A percentile compares a stretch with the other conserved stretches of the same genome.
Evolutionary conservation across 2,888 invertebrate genomes (phyloP).

Genomic region (Ichneumoninae sp.): DNA sequence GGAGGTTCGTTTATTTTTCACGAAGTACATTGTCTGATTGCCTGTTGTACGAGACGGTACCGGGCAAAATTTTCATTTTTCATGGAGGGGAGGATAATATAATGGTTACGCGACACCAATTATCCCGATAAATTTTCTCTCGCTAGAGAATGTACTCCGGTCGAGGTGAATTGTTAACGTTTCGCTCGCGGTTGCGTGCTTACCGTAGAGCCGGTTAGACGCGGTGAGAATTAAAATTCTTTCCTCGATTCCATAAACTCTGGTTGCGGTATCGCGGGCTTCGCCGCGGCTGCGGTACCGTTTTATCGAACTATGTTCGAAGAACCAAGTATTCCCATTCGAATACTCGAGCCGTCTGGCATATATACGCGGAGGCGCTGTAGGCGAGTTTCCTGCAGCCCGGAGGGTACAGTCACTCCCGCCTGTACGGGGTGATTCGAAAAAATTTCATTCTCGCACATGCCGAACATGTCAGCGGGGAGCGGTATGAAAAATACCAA

Average conservation of each 20-base stretch:
- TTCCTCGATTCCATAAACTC: constrained; percentile 54
- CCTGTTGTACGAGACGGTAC: not conserved
- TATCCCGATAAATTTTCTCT: not conserved
- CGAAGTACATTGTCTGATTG: not conserved
- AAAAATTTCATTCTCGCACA: not conserved
- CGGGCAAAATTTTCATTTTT: constrained; percentile 7
- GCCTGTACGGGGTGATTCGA: constrained; percentile 7
- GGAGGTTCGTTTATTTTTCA: not conserved
- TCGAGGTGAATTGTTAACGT: not conserved
- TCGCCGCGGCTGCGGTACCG: constrained; percentile 18
- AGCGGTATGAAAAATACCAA: not conserved
- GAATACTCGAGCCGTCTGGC: constrained; percentile 54
- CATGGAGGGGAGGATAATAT: not conserved
- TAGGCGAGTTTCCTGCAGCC: not conserved
- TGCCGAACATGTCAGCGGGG: not conserved
- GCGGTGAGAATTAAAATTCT: constrained; percentile 63
- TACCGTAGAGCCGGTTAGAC: constrained; percentile 13
- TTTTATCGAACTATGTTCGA: constrained; percentile 57
- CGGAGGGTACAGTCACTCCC: not conserved
- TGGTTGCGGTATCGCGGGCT: constrained; percentile 22
- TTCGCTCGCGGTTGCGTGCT: constrained; percentile 7
- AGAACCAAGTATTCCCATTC: constrained; percentile 64
- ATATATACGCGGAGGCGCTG: constrained; percentile 9
- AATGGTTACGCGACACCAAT: not conserved
- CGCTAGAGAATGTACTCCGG: not conserved